Evolutionary conservation across 2,797 vertebrate species (phyloP), one percentile per base, ranked within the genome.

Genomic region (Lemur catta): DNA sequence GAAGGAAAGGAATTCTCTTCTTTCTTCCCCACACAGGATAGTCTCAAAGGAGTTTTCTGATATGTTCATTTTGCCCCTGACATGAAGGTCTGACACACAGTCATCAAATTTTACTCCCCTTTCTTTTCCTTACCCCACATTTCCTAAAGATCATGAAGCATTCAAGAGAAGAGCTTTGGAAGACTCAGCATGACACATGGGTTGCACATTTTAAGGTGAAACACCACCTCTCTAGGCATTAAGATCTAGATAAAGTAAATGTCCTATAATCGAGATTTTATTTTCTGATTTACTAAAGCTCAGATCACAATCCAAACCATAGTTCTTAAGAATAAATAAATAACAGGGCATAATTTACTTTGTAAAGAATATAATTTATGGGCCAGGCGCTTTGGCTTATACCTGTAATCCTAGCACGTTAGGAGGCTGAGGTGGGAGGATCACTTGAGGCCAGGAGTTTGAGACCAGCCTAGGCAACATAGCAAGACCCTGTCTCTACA

Each of bases 1-100:
- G 30, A 94, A 96, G 67, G 72, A 95, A 96, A 96, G 81, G 57
- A 94, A 80, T 89, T 96, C 24, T 93, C 0, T 84, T 91, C 26
- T 91, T 91, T 41, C 61, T 17, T 50, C 8, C 13, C 33, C 33
- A 79, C 48, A 69, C n/a, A 82, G 13, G 22, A 20, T 65, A 69
- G 46, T 93, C 33, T 90, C 76, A 48, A 0, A 92, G 41, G 84
- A 76, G 59, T 78, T 92, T 48, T 96, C 11, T 94, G 59, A 91
- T 96, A 82, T 95, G 84, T 89, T 75, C 18, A 65, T 94, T 89
- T 93, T 87, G 46, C 41, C 91, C 46, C 30, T 92, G 81, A 55
- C 63, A 69, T 80, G 84, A 91, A 93, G 15, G 50, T 76, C 46
- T 88, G 55, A 72, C 43, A 22, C 12, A 12, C 71, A 72, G 13